These are phyloP conservation scores for Rhinella marina DNA, from an alignment of 2,797 vertebrate species.

Conservation along the genomic window DNA sequence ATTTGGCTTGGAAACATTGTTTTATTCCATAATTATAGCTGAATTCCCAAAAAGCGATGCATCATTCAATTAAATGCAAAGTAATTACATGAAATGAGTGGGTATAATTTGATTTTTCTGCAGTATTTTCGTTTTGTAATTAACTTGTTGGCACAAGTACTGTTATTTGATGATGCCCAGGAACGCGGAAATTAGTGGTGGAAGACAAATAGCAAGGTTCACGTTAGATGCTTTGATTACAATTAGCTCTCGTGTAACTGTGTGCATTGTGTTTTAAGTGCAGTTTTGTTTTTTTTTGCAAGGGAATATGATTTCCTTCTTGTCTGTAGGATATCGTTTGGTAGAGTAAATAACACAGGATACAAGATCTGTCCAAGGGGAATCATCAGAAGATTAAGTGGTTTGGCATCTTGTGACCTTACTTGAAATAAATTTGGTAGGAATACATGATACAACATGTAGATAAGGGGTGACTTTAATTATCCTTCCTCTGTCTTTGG, in stretches of 20 bases:
- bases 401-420: slow-evolving; percentile 1
- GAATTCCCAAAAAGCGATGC: slow-evolving; percentile 59
- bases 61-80: slow-evolving; percentile 68
- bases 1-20: slow-evolving; percentile 38
- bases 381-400: background rate
- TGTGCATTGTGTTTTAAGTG: slow-evolving; percentile 63
- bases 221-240: slow-evolving; percentile 68
- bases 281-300: slow-evolving; percentile 59
- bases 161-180: slow-evolving; percentile 69
- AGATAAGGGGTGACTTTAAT: slow-evolving; percentile 1
- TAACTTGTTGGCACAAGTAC: slow-evolving; percentile 73
- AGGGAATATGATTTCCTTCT: slow-evolving; percentile 63
- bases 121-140: slow-evolving; percentile 73
- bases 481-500: no score
- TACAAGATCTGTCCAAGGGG: background rate
- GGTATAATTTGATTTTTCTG: slow-evolving; percentile 66
- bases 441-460: background rate
- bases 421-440: background rate
- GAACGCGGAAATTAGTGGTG: slow-evolving; percentile 65
- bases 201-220: slow-evolving; percentile 65
- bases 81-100: slow-evolving; percentile 62
- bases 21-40: slow-evolving; percentile 58
- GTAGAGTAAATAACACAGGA: background rate
- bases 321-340: background rate
- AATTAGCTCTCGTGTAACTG: slow-evolving; percentile 65